Evolutionary conservation across 2,113 vertebrate species (phyloP).

Genomic region (Phylloscopus trochiloides): DNA sequence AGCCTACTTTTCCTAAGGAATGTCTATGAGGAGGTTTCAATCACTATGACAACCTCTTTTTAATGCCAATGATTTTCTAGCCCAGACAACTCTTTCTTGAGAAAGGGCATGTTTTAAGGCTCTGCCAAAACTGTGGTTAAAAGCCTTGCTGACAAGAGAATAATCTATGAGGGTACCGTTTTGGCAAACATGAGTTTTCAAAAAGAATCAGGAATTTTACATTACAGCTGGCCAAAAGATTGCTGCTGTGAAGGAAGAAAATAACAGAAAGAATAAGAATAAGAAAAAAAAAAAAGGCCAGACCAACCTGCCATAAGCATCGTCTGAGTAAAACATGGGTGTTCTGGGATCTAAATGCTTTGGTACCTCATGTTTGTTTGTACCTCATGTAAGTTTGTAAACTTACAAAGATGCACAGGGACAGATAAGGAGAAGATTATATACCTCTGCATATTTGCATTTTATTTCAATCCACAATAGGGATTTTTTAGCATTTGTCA

Average conservation of each 20-base stretch:
- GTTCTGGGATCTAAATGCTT: neutral
- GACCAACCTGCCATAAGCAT: neutral
- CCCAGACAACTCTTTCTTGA: slow-evolving; percentile 69
- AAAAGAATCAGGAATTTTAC: slow-evolving; percentile 28
- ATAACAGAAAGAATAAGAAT: neutral
- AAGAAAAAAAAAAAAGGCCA: neutral
- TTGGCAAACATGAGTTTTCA: slow-evolving; percentile 54
- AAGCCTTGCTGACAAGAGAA: slow-evolving; percentile 59
- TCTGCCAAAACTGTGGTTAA: slow-evolving; percentile 61
- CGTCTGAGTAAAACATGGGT: neutral
- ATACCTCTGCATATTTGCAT: neutral
- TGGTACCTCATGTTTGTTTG: neutral
- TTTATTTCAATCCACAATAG: neutral
- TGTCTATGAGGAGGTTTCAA: slow-evolving; percentile 69
- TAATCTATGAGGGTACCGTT: slow-evolving; percentile 60
- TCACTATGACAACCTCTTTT: slow-evolving; percentile 78
- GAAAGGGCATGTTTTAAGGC: slow-evolving; percentile 64
- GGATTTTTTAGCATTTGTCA: neutral
- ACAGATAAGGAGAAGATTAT: neutral
- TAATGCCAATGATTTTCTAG: slow-evolving; percentile 68
- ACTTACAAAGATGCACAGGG: neutral
- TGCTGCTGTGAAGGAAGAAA: neutral
- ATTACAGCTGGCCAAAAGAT: neutral
- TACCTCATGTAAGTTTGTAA: neutral
- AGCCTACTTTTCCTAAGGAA: slow-evolving; percentile 69